These are phyloP conservation scores for Xenus cinereus DNA, from an alignment of 2,113 vertebrate genomes.

Conservation along the genomic window DNA sequence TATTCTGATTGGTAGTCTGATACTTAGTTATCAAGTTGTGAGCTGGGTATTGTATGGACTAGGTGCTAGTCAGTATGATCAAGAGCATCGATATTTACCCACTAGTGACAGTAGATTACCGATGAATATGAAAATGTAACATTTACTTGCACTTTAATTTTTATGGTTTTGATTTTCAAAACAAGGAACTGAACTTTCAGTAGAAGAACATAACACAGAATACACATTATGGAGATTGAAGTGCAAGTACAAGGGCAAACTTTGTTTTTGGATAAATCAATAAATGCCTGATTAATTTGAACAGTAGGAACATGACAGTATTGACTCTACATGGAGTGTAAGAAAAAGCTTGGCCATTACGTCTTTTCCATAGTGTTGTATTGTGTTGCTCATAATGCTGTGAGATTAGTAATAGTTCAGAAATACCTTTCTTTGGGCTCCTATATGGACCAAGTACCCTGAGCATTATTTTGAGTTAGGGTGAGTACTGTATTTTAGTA, in stretches of 20 bases:
- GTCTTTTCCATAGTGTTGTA: neutral
- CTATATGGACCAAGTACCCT: neutral
- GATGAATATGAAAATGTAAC: neutral
- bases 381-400: neutral
- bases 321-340: neutral
- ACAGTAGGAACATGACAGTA: neutral
- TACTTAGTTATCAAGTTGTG: neutral
- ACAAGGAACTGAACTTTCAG: neutral
- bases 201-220: neutral
- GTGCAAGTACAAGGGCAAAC: neutral
- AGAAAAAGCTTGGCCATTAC: neutral
- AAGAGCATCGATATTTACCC: neutral
- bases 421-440: neutral
- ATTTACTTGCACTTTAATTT: neutral
- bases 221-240: accelerated
- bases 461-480: neutral
- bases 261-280: neutral
- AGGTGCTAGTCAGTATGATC: neutral
- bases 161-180: neutral
- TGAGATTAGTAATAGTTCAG: neutral
- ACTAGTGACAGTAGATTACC: neutral
- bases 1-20: neutral
- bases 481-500: neutral
- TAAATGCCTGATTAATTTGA: neutral
- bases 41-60: neutral